Base-by-base conservation (phyloP, 2,888 invertebrate species). In the Lacanobia wlatinum region DNA sequence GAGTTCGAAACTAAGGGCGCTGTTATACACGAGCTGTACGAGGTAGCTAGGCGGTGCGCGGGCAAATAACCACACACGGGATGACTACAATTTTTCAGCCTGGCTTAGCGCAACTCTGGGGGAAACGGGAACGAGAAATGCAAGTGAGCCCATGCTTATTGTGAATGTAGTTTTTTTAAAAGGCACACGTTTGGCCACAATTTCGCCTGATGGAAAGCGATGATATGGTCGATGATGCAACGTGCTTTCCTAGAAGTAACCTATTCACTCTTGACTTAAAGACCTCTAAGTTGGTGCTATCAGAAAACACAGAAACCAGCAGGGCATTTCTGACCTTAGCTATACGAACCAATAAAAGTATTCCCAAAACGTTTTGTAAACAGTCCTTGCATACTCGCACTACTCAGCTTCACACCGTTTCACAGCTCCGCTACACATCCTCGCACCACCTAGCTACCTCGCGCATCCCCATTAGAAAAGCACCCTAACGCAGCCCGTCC, bases 1-100 rank as follows among this genome's bases (percentile, higher is more conserved):
- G 21, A 68, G 52, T 59, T 63, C 40, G 28, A 70, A 76, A 62
- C 52, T 65, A 70, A 74, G 21, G 56, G 56, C 16, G 38, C 34
- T 38, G n/a, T 56, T 18, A 4, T 4, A 56, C 4, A 3, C 1
- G 18, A 56, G 34, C 9, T 34, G 34, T 34, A 5, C 38, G 56
- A 56, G 34, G 18, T 5, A 34, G 38, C 18, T 10, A 34, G 9
- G n/a, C 56, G 23, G 23, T 23, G 16, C 14, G 14, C 14, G 23
- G 23, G 23, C 14, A 2, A 28, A 55, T 28, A 16, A 10, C 14
- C 1, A 55, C 53, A 6, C 8, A 12, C n/a, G 5, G 1, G 4
- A 52, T 52, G 2, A 21, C 12, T 21, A 6, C n/a, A 21, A 4
- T 52, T 52, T 3, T 2, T 2, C 14, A 28, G 7, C 7, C 28